Percentiles rank a stretch among this genome's conserved stretches.
phyloP scores from a whole-genome alignment of 2,888 invertebrate genomes.

The Bombyx huttoni region DNA sequence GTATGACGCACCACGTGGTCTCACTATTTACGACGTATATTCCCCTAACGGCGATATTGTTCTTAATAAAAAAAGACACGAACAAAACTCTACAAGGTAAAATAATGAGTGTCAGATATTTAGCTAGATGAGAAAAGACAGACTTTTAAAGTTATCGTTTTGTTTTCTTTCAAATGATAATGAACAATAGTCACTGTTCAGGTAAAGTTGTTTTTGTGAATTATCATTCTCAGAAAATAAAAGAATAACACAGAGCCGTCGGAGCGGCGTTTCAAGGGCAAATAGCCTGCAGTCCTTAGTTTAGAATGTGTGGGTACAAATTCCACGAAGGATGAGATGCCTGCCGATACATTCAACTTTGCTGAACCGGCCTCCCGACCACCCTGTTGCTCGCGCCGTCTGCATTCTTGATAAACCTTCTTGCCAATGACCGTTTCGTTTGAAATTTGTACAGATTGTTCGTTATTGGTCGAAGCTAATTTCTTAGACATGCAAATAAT shows the following conservation, averaged over 20 bases:
- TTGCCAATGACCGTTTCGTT: conserved; percentile 31
- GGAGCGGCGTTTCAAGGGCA: neutral
- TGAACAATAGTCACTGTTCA: neutral
- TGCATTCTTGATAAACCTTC: conserved; percentile 4
- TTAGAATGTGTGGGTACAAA: conserved; percentile 54
- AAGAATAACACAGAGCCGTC: conserved; percentile 23
- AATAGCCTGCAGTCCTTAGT: neutral
- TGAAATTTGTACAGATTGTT: conserved; percentile 18
- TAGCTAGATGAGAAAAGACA: too few relatives aligned
- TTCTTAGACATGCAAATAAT: too few relatives aligned
- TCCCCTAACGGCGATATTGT: too few relatives aligned
- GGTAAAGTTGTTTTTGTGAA: neutral
- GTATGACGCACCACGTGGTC: conserved; percentile 54
- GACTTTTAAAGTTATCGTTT: neutral
- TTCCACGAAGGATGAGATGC: conserved; percentile 60
- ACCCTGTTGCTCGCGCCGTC: neutral
- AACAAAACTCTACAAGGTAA: too few relatives aligned
- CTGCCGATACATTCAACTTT: conserved; percentile 46
- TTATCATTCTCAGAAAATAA: conserved; percentile 20
- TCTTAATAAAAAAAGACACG: too few relatives aligned
- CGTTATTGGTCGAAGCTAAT: too few relatives aligned
- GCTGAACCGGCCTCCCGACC: conserved; percentile 27
- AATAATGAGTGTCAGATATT: too few relatives aligned
- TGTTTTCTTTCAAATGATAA: neutral
- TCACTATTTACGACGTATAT: neutral